Evolutionary conservation across 2,888 invertebrate species (phyloP).

Genomic region (Latheticus oryzae): DNA sequence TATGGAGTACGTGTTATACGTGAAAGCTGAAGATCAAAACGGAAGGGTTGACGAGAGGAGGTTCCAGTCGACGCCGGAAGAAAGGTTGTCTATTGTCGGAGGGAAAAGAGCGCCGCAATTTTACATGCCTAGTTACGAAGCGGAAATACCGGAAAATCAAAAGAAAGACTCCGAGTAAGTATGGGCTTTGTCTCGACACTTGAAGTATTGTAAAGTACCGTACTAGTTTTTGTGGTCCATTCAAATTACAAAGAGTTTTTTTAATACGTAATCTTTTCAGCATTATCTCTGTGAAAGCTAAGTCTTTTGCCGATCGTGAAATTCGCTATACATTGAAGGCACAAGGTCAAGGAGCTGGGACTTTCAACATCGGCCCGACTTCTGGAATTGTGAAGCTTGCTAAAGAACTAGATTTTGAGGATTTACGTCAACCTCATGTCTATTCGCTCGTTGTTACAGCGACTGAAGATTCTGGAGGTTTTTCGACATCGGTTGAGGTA

Average conservation of each 20-base stretch:
- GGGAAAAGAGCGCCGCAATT: constrained; percentile 98
- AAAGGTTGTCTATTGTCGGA: constrained; percentile 93
- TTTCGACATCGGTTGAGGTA: constrained; percentile 94
- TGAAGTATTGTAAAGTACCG: no score
- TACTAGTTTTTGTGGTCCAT: no score
- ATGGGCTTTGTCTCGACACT: no score
- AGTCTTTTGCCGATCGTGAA: constrained; percentile 96
- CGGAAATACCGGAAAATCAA: constrained; percentile 96
- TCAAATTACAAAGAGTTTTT: no score
- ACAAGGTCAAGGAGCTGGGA: constrained; percentile 93
- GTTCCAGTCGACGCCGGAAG: constrained; percentile 92
- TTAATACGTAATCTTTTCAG: no score
- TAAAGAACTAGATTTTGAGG: constrained; percentile 97
- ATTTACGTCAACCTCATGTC: constrained; percentile 91
- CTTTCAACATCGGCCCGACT: constrained; percentile 94
- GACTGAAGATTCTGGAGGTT: constrained; percentile 97
- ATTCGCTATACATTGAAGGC: constrained; percentile 96
- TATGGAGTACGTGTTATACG: constrained; percentile 96
- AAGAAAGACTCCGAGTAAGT: constrained; percentile 97
- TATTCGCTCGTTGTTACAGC: constrained; percentile 94
- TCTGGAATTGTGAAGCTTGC: constrained; percentile 96
- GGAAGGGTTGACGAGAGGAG: constrained; percentile 91
- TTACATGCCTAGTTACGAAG: constrained; percentile 94
- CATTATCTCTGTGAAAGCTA: constrained; percentile 96
- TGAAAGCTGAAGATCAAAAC: constrained; percentile 96